Percentiles rank a stretch among this genome's conserved stretches.
Conservation (phyloP, 1,140 invertebrate species). For the Coelopa frigida region DNA sequence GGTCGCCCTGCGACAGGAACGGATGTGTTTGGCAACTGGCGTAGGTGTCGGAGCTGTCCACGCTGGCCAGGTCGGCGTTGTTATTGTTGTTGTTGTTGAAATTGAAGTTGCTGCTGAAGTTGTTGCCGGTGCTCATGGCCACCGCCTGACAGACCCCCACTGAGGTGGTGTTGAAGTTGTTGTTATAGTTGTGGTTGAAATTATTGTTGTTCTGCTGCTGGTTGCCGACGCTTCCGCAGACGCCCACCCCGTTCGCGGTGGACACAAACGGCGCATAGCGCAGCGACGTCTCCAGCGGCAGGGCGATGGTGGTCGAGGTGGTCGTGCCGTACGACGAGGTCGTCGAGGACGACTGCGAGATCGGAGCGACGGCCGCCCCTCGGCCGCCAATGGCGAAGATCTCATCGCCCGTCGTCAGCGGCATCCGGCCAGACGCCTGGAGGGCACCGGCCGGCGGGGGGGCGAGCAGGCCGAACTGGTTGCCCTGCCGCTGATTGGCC, state of each 20-base stretch:
- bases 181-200: conserved; percentile 46
- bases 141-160: conserved; percentile 16
- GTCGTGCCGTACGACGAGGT: conserved; percentile 41
- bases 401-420: conserved; percentile 1
- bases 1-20: conserved; percentile 76
- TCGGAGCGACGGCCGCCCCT: conserved; percentile 8
- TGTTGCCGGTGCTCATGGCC: conserved; percentile 18
- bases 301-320: conserved; percentile 37
- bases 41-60: conserved; percentile 86
- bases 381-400: conserved; percentile 7
- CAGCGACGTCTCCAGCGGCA: conserved; percentile 34
- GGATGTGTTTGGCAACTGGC: conserved; percentile 93
- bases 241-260: conserved; percentile 13
- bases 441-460: conserved; percentile 17
- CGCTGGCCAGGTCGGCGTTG: conserved; percentile 61
- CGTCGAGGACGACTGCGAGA: conserved; percentile 38
- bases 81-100: conserved; percentile 45
- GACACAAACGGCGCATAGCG: conserved; percentile 20
- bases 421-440: too few relatives aligned
- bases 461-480: conserved; percentile 26
- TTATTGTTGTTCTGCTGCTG: conserved; percentile 24
- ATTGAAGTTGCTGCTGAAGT: conserved; percentile 23
- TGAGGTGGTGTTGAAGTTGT: conserved; percentile 46
- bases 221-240: too few relatives aligned
- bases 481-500: conserved; percentile 25